Percentiles rank a stretch among this genome's conserved stretches.
These are phyloP conservation scores for Argyrosomus japonicus DNA, from an alignment of 2,113 vertebrate species.

Conservation along the genomic window DNA sequence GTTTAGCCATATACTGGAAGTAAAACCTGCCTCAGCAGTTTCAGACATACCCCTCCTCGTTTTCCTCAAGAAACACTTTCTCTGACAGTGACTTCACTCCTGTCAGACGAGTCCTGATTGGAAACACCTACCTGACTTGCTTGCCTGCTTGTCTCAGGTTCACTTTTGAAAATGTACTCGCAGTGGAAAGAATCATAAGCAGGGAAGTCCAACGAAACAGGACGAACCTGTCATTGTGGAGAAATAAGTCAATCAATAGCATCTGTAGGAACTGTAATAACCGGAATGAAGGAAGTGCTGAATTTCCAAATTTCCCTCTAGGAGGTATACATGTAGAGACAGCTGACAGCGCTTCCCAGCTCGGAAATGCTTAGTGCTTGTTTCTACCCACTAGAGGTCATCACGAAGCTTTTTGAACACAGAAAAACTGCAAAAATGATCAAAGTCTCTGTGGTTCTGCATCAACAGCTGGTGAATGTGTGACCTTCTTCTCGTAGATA, in stretches of 20 bases:
- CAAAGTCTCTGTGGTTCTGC: not conserved
- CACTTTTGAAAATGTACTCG: not conserved
- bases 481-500: not conserved
- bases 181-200: not conserved
- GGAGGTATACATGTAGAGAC: not conserved
- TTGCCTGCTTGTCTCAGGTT: slow-evolving; percentile 16
- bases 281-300: not conserved
- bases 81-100: not conserved
- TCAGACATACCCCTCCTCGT: not conserved
- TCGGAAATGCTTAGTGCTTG: not conserved
- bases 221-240: not conserved
- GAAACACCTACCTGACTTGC: slow-evolving; percentile 60
- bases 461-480: not conserved
- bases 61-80: not conserved
- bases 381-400: slow-evolving; percentile 41
- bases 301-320: not conserved
- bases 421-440: not conserved
- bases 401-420: not conserved
- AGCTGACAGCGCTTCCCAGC: not conserved
- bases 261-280: not conserved
- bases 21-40: not conserved
- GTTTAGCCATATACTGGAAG: not conserved
- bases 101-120: slow-evolving; percentile 40
- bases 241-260: not conserved
- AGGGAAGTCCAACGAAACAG: slow-evolving; percentile 21